Evolutionary conservation across 2,113 vertebrate species (phyloP), one percentile per base, ranked within the genome.

Genomic region (rabbit (Oryctolagus cuniculus)): DNA sequence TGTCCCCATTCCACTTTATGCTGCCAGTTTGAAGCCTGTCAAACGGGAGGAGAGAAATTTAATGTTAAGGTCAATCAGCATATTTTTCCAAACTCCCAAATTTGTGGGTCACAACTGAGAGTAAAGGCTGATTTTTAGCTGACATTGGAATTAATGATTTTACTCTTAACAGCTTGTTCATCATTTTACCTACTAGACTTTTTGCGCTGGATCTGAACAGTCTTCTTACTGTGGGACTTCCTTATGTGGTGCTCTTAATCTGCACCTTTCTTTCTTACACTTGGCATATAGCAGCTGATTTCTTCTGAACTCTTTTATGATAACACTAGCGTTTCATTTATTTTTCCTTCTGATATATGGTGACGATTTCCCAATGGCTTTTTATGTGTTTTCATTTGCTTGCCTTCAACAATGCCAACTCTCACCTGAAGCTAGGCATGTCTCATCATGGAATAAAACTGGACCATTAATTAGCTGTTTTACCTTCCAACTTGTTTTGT

Each of bases 401-500:
- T 29, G 36, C 16, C 6, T 22, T 89, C 8, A 15, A 12, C 19
- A n/a, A 16, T 69, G 73, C 63, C 74, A 92, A 49, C 31, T 29
- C 38, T 67, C 27, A 72, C n/a, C 63, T 19, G 29, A 38, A 55
- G 82, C 3, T 0, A 89, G 66, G 38, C 63, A 31, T 36, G 49
- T 91, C 58, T 85, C 49, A 38, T 81, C 93, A 92, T 6, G 64
- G 27, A 79, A 63, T n/a, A 38, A 87, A 81, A n/a, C 3, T 9
- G n/a, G 73, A 67, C 4, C 29, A 6, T 73, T 36, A 67, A 77
- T 61, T 3, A 77, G 34, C 16, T 73, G 25, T 51, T 96, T 94
- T 63, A 75, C 27, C 89, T 94, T 75, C 79, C 44, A 89, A n/a
- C 24, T 49, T 53, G 6, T 77, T 88, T 74, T 63, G 36, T 70